Base-by-base conservation (phyloP, 1,140 invertebrate genomes). In the Listronotus bonariensis region DNA sequence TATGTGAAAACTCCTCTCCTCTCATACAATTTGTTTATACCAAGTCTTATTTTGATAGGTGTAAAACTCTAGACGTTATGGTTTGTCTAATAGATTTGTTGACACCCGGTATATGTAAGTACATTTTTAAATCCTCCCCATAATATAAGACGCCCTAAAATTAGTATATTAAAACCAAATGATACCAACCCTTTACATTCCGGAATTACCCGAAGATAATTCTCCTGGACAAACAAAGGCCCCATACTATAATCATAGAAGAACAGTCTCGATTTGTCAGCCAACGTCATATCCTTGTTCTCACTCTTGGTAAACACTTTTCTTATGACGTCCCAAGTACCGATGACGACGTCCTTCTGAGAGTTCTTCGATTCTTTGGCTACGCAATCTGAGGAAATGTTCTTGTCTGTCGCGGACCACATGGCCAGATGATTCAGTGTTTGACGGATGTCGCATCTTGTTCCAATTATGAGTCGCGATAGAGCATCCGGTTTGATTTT, bases 161-260 rank as follows among this genome's bases (percentile, higher is more conserved):
- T 26, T 26, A 5, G 20, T 26, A 26, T 26, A 5, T 26, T 3
- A 26, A 26, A n/a, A 26, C 1, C 20, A 26, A 26, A 26, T 26
- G 5, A 1, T 26, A 55, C 46, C 62, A 55, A 65, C 64, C 53
- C 62, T 9, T 52, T 59, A 49, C 67, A 67, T 9, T 68, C 64
- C 31, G 92, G 92, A 12, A 78, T 73, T 0, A 91, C 90, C 52
- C 83, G 84, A 0, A 93, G 81, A 82, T 99, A 99, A 82, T 99
- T 99, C 78, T 99, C 97, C 76, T 99, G 95, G 0, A 99, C 93
- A 82, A 99, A 99, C 15, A 99, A 82, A 8, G 96, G 93, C 5
- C 89, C 89, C 61, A 99, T 86, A 74, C 87, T 95, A 80, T 99
- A 99, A 82, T 99, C 98, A 68, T 95, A 88, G 80, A 99, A 99